Evolutionary conservation across 2,888 invertebrate species (phyloP).

Genomic region (Aphelenchoides bicaudatus): DNA sequence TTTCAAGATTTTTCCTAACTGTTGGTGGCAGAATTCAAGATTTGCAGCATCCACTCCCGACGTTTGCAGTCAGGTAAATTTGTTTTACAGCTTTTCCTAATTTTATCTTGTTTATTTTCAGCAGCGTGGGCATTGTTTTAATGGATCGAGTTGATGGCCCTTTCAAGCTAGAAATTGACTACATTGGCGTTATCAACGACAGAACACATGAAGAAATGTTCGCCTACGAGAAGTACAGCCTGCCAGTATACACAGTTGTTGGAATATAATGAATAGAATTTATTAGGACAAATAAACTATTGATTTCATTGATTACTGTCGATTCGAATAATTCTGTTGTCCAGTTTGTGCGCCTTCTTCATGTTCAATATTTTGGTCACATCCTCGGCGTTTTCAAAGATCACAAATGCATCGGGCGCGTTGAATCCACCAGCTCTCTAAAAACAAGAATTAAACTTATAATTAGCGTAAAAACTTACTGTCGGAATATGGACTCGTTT

Average conservation of each 20-base stretch:
- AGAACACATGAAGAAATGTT: slow-evolving; percentile 76
- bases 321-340: neutral
- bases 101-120: slow-evolving; percentile 65
- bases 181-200: slow-evolving; percentile 81
- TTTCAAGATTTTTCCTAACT: slow-evolving; percentile 53
- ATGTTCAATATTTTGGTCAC: neutral
- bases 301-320: slow-evolving; percentile 19
- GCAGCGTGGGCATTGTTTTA: slow-evolving; percentile 79
- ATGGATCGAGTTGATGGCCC: slow-evolving; percentile 77
- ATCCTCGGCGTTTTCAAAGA: slow-evolving; percentile 7
- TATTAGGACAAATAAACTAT: slow-evolving; percentile 21
- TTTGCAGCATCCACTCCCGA: slow-evolving; percentile 39
- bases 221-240: slow-evolving; percentile 88
- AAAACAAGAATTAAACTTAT: neutral
- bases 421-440: slow-evolving; percentile 8
- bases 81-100: neutral
- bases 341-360: slow-evolving; percentile 1
- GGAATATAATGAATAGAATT: slow-evolving; percentile 20
- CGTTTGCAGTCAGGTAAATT: slow-evolving; percentile 6
- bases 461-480: slow-evolving; percentile 21
- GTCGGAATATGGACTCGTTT: slow-evolving; percentile 11
- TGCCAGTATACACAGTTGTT: slow-evolving; percentile 43
- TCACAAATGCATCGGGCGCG: slow-evolving; percentile 24
- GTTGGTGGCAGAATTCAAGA: slow-evolving; percentile 58
- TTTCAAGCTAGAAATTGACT: slow-evolving; percentile 86